Percentiles rank a stretch among this genome's conserved stretches.
phyloP scores from a whole-genome alignment of 2,797 vertebrate genomes.

The Setipinna tenuifilis region DNA sequence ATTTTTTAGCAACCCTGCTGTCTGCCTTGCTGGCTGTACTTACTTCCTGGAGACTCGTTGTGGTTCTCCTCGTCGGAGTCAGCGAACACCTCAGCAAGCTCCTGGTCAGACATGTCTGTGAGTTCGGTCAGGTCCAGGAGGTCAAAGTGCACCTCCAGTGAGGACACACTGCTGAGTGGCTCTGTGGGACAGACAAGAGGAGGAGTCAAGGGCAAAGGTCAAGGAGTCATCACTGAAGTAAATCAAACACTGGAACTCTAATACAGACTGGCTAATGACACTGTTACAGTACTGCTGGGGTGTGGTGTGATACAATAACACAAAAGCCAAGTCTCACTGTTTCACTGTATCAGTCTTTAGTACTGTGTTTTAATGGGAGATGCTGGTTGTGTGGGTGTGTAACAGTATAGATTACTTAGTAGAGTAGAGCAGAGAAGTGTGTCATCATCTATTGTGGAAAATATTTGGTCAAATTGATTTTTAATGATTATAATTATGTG shows the following conservation, averaged over 20 bases:
- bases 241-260: background rate
- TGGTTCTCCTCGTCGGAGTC: constrained; percentile 93
- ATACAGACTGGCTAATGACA: background rate
- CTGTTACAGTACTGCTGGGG: no score
- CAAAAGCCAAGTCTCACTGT: background rate
- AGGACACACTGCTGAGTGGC: constrained; percentile 94
- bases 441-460: background rate
- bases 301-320: no score
- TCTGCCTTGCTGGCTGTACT: constrained; percentile 43
- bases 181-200: constrained; percentile 70
- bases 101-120: constrained; percentile 96
- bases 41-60: constrained; percentile 82
- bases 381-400: background rate
- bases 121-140: constrained; percentile 93
- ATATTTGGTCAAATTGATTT: no score
- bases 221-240: background rate
- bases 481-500: no score
- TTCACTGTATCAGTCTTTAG: background rate
- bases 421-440: background rate
- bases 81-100: constrained; percentile 91
- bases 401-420: background rate
- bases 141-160: constrained; percentile 96
- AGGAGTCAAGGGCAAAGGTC: background rate
- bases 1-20: background rate
- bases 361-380: background rate